Conservation (phyloP, 2,113 vertebrate genomes). For the Coturnix japonica region DNA sequence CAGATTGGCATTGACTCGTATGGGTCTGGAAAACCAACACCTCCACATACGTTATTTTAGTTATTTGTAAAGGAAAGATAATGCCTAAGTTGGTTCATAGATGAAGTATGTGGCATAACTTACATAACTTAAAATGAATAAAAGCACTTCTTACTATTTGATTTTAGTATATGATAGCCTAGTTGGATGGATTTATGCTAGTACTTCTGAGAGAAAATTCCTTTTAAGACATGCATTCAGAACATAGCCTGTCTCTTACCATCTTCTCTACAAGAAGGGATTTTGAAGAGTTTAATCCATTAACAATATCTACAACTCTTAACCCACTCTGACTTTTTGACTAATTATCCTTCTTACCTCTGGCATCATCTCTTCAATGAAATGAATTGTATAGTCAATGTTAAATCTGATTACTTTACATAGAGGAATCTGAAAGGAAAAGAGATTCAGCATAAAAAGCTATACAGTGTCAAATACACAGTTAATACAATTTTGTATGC, state of each 20-base stretch:
- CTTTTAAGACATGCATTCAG: neutral
- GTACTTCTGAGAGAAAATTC: neutral
- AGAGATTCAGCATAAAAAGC: constrained; percentile 32
- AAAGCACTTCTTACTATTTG: neutral
- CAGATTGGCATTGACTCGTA: neutral
- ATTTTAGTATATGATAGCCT: neutral
- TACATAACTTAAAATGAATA: neutral
- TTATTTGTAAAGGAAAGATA: neutral
- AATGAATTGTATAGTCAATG: constrained; percentile 99
- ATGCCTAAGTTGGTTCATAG: neutral
- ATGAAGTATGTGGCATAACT: neutral
- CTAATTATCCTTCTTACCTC: constrained; percentile 86
- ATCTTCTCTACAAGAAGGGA: neutral
- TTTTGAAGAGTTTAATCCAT: neutral
- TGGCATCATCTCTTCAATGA: constrained; percentile 98
- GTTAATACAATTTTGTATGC: neutral
- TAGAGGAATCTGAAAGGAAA: constrained; percentile 89
- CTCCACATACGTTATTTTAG: neutral
- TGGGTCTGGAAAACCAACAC: neutral
- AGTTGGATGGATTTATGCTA: neutral
- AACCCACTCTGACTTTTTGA: constrained; percentile 21
- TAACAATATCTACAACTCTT: neutral
- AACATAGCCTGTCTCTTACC: neutral
- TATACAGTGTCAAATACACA: neutral
- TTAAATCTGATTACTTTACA: constrained; percentile 99